These are phyloP conservation scores for Limnephilus rhombicus DNA, from an alignment of 2,888 invertebrate species.

Conservation along the genomic window DNA sequence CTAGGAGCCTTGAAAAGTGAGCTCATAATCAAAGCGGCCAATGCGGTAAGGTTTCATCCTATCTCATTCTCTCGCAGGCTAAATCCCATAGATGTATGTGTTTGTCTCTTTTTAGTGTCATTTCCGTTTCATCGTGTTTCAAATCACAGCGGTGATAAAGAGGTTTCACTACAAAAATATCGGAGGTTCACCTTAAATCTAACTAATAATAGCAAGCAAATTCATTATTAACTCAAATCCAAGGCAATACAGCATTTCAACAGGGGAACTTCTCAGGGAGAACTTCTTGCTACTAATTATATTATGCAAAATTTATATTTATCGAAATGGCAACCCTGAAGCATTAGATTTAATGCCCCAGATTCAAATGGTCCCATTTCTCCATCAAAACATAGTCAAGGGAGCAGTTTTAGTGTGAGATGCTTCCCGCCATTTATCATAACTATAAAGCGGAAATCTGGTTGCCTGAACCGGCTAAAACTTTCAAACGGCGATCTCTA, in stretches of 20 bases:
- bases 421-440: not conserved
- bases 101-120: too few relatives aligned
- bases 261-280: too few relatives aligned
- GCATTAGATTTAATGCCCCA: not conserved
- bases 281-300: not conserved
- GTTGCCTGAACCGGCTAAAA: not conserved
- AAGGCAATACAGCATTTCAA: not conserved
- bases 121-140: too few relatives aligned
- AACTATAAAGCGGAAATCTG: not conserved
- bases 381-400: not conserved
- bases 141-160: too few relatives aligned
- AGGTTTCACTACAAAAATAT: too few relatives aligned
- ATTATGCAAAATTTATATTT: not conserved
- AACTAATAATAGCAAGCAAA: not conserved
- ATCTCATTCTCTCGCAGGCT: too few relatives aligned
- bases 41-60: too few relatives aligned
- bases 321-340: not conserved
- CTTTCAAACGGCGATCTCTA: not conserved
- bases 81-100: too few relatives aligned
- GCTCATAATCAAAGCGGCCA: too few relatives aligned
- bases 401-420: not conserved
- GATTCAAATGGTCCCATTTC: not conserved
- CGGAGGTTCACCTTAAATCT: too few relatives aligned
- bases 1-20: too few relatives aligned
- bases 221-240: not conserved